phyloP scores from a whole-genome alignment of 2,113 vertebrate species.

The Ardeotis arabs region DNA sequence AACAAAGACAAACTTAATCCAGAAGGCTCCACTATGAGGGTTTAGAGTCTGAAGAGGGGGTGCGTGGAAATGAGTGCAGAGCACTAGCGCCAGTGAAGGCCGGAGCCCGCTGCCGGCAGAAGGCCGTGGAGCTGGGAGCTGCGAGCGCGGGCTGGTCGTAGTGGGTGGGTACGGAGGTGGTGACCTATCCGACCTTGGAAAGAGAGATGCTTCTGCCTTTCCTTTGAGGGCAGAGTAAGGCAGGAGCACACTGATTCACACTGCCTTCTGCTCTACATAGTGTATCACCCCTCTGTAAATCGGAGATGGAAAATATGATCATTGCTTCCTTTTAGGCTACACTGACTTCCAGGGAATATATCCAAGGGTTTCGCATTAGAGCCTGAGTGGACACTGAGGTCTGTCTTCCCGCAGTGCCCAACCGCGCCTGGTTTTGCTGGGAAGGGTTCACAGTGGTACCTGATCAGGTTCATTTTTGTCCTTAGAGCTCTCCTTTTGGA shows the following conservation, averaged over 20 bases:
- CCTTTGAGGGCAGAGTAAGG: not conserved
- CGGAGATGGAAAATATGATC: not conserved
- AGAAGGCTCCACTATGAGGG: not conserved
- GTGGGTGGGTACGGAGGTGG: too few relatives aligned
- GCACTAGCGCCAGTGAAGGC: not conserved
- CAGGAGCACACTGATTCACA: not conserved
- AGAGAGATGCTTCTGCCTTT: fast-evolving
- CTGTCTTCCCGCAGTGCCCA: not conserved
- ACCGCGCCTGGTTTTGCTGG: not conserved
- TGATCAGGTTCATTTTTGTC: not conserved
- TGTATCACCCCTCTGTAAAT: not conserved
- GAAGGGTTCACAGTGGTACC: not conserved
- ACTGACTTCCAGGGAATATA: not conserved
- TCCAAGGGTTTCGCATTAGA: not conserved
- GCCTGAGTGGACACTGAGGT: not conserved
- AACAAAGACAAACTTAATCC: not conserved
- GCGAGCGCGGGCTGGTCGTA: not conserved
- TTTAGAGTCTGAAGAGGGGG: not conserved
- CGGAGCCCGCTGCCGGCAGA: not conserved
- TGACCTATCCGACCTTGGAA: not conserved
- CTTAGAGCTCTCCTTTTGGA: not conserved
- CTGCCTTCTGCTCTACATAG: not conserved
- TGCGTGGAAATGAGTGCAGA: not conserved
- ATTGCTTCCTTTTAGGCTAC: not conserved
- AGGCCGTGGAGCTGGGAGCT: not conserved